Evolutionary conservation across 2,797 vertebrate species (phyloP).

Genomic region (Crax fasciolata): DNA sequence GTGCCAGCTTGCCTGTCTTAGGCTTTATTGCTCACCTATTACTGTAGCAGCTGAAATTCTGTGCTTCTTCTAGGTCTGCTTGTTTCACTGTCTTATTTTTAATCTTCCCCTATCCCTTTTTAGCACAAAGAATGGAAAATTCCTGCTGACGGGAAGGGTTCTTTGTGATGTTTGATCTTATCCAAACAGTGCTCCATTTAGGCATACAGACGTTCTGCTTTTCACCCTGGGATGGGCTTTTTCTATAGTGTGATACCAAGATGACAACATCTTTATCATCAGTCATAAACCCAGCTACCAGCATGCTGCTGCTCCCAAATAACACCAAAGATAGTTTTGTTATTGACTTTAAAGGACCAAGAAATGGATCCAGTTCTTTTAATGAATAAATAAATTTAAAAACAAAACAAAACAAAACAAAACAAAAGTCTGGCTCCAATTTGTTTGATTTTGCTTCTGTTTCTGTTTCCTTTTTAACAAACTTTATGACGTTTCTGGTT

Average conservation of each 20-base stretch:
- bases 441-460: neutral
- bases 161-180: neutral
- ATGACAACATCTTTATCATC: neutral
- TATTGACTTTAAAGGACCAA: neutral
- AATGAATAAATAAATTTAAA: neutral
- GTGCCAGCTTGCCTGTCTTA: neutral
- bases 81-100: neutral
- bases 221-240: neutral
- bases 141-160: neutral
- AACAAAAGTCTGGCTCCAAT: neutral
- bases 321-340: neutral
- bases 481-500: neutral
- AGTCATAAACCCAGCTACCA: neutral
- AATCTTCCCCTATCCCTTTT: neutral
- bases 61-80: neutral
- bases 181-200: neutral
- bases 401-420: too few species aligned
- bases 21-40: neutral
- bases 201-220: neutral
- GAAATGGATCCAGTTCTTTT: neutral
- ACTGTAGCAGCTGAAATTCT: neutral
- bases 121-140: neutral
- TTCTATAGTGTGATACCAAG: neutral
- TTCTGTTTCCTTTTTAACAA: neutral
- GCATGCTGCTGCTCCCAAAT: neutral